These are phyloP conservation scores for Adelosebastes latens DNA, from an alignment of 2,797 vertebrate genomes.

Conservation along the genomic window DNA sequence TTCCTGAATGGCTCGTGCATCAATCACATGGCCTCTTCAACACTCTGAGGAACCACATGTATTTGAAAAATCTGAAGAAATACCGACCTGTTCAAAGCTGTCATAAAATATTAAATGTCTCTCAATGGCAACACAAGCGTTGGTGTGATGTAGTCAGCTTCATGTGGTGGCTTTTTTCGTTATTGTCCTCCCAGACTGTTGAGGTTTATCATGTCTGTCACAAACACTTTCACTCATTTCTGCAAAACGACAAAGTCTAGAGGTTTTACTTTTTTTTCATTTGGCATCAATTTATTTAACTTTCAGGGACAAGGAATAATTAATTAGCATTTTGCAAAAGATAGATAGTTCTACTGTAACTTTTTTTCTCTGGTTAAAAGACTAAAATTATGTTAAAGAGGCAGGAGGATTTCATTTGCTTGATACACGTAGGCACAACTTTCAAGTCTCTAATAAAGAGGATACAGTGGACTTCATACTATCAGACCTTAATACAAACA, in stretches of 20 bases:
- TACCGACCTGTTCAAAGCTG: not conserved
- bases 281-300: constrained; percentile 82
- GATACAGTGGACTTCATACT: constrained; percentile 68
- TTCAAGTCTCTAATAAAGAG: constrained; percentile 74
- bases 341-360: constrained; percentile 74
- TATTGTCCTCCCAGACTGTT: not conserved
- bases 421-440: constrained; percentile 78
- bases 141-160: not conserved
- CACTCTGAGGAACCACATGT: not conserved
- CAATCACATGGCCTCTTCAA: not conserved
- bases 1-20: not conserved
- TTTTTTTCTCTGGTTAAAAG: constrained; percentile 74
- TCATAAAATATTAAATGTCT: not conserved
- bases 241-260: constrained; percentile 5
- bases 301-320: constrained; percentile 67
- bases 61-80: not conserved
- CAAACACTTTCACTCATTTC: not conserved
- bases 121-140: not conserved
- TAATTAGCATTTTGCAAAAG: constrained; percentile 79
- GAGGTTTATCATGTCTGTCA: not conserved
- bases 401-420: constrained; percentile 74
- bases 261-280: constrained; percentile 35
- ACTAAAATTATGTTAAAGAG: constrained; percentile 75
- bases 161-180: not conserved
- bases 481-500: constrained; percentile 69